Conservation (phyloP, 2,797 vertebrate species). For the Helicolenus hilgendorfi region DNA sequence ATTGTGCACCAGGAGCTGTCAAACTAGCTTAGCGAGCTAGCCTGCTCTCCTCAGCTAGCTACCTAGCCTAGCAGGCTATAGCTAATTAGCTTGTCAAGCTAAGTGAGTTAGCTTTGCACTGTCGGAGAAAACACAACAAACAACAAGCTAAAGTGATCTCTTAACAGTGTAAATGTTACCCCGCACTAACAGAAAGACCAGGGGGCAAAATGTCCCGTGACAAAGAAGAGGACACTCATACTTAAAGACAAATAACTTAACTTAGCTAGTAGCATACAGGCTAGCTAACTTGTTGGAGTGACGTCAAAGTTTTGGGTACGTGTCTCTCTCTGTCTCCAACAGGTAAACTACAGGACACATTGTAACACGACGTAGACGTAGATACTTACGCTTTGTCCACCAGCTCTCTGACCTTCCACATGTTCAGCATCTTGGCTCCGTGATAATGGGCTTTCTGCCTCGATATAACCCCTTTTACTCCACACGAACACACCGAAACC, state of each 20-base stretch:
- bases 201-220: fast-evolving
- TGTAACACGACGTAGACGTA: conserved; percentile 17
- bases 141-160: neutral
- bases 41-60: conserved; percentile 44
- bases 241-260: neutral
- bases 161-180: neutral
- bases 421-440: conserved; percentile 94
- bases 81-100: conserved; percentile 80
- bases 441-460: conserved; percentile 82
- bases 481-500: conserved; percentile 77
- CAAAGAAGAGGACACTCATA: neutral
- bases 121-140: conserved; percentile 38
- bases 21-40: conserved; percentile 81
- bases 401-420: conserved; percentile 99
- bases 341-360: conserved; percentile 81
- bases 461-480: conserved; percentile 76
- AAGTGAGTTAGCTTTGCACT: conserved; percentile 57
- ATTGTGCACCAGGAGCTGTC: conserved; percentile 66
- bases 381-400: conserved; percentile 99
- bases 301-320: conserved; percentile 92
- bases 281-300: conserved; percentile 79
- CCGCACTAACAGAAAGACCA: neutral
- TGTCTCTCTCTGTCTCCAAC: conserved; percentile 89
- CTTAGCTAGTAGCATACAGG: conserved; percentile 49
- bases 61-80: conserved; percentile 50